Percentiles rank a stretch among this genome's conserved stretches.
These are phyloP conservation scores for Melanostigma gelatinosum DNA, from an alignment of 2,113 vertebrate genomes.

Conservation along the genomic window DNA sequence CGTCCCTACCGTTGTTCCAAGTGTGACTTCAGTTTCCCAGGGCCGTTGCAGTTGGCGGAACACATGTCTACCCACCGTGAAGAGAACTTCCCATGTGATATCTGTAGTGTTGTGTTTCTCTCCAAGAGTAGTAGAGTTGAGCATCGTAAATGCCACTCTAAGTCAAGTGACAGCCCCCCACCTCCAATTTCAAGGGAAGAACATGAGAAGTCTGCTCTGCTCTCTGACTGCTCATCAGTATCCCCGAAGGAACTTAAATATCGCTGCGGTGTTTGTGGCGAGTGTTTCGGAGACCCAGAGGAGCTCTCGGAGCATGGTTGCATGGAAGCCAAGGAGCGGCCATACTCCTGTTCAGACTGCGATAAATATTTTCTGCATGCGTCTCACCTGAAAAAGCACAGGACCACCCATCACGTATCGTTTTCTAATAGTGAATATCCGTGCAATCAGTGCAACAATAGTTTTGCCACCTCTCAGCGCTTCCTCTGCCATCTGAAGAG, in stretches of 20 bases:
- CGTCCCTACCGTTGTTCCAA: conserved; percentile 80
- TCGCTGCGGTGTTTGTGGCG: conserved; percentile 76
- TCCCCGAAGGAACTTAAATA: conserved; percentile 68
- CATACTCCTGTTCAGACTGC: conserved; percentile 79
- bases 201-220: conserved; percentile 16
- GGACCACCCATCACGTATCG: conserved; percentile 67
- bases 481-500: conserved; percentile 77
- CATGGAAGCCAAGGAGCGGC: conserved; percentile 72
- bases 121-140: conserved; percentile 82
- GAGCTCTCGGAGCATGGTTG: conserved; percentile 83
- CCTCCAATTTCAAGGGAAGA: conserved; percentile 45
- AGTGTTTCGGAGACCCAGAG: conserved; percentile 77
- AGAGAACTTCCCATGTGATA: conserved; percentile 85
- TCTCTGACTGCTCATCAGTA: conserved; percentile 18
- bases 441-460: conserved; percentile 77
- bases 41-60: conserved; percentile 76
- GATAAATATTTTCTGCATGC: conserved; percentile 80
- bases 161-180: conserved; percentile 29
- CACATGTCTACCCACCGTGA: conserved; percentile 83
- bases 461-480: conserved; percentile 65
- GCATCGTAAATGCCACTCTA: conserved; percentile 81
- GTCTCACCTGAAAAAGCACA: conserved; percentile 84
- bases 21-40: conserved; percentile 79
- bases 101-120: conserved; percentile 80
- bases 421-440: conserved; percentile 59